Conservation (phyloP, 1,140 invertebrate genomes). For the Drosophila subpulchrella region DNA sequence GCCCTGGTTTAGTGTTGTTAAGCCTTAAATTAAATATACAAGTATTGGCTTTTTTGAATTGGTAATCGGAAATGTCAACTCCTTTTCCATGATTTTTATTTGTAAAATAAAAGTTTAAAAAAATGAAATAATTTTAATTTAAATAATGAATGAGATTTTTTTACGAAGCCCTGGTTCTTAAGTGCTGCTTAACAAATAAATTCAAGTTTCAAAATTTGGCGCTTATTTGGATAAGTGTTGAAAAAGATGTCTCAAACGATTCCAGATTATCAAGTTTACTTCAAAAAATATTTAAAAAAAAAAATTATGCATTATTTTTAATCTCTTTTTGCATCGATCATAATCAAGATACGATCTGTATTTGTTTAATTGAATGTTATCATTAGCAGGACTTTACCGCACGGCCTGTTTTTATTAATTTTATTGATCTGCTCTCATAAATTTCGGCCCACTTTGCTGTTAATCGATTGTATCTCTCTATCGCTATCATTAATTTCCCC, state of each 20-base stretch:
- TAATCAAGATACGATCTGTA: conserved; percentile 1
- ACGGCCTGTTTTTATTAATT: neutral
- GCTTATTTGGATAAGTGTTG: neutral
- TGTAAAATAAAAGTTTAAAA: too few species aligned
- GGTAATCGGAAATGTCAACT: too few species aligned
- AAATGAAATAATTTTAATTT: too few species aligned
- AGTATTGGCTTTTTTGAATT: too few species aligned
- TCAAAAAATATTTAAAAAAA: neutral
- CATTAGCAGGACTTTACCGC: conserved; percentile 5
- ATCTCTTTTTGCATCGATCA: neutral
- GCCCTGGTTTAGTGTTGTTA: neutral
- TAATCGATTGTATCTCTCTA: conserved; percentile 9
- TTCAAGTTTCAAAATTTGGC: neutral
- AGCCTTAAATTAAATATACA: neutral
- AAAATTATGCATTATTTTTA: neutral
- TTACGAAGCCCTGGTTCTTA: too few species aligned
- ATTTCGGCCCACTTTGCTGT: neutral
- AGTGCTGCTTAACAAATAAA: neutral
- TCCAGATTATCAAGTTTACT: neutral
- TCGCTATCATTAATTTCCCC: conserved; percentile 11
- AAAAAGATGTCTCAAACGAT: neutral
- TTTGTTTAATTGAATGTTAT: conserved; percentile 12
- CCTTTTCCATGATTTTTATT: too few species aligned
- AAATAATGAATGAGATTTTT: too few species aligned
- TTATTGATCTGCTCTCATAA: conserved; percentile 4